Percentiles rank a stretch among this genome's conserved stretches.
These are phyloP conservation scores for Drosophila kanekoi DNA, from an alignment of 2,888 invertebrate genomes.

Conservation along the genomic window DNA sequence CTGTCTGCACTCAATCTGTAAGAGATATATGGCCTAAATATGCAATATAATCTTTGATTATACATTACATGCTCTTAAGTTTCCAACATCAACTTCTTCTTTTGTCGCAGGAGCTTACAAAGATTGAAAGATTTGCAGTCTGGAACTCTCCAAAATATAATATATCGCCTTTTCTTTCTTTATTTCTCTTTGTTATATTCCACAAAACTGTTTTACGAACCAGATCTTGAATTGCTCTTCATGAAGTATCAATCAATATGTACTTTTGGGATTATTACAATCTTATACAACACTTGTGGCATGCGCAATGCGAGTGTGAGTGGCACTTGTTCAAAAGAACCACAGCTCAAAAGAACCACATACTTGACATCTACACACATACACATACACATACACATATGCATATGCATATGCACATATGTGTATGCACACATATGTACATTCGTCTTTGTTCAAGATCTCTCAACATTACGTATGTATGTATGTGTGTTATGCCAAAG, in stretches of 20 bases:
- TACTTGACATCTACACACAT: slow-evolving; percentile 18
- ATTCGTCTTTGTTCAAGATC: slow-evolving; percentile 32
- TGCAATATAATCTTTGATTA: slow-evolving; percentile 1
- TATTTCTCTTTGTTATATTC: too few relatives aligned
- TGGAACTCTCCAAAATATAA: too few relatives aligned
- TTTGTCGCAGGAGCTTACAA: too few relatives aligned
- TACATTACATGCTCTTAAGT: slow-evolving; percentile 3
- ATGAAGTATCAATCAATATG: slow-evolving; percentile 36
- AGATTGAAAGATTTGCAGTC: too few relatives aligned
- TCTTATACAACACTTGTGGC: slow-evolving; percentile 2
- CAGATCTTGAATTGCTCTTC: slow-evolving; percentile 13
- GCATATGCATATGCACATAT: neutral
- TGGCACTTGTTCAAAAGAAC: slow-evolving; percentile 24
- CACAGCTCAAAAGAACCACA: slow-evolving; percentile 19
- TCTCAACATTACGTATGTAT: slow-evolving; percentile 8
- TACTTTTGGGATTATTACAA: slow-evolving; percentile 27
- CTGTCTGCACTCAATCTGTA: neutral
- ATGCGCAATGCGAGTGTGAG: slow-evolving; percentile 2
- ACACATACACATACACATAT: neutral
- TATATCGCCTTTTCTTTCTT: too few relatives aligned
- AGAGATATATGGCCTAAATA: neutral
- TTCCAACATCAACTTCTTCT: too few relatives aligned
- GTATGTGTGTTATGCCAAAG: slow-evolving; percentile 56
- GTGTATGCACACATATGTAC: neutral
- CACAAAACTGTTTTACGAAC: neutral